Percentiles rank a stretch among this genome's conserved stretches.
phyloP scores from a whole-genome alignment of 2,888 invertebrate species.

The Orgyia antiqua region DNA sequence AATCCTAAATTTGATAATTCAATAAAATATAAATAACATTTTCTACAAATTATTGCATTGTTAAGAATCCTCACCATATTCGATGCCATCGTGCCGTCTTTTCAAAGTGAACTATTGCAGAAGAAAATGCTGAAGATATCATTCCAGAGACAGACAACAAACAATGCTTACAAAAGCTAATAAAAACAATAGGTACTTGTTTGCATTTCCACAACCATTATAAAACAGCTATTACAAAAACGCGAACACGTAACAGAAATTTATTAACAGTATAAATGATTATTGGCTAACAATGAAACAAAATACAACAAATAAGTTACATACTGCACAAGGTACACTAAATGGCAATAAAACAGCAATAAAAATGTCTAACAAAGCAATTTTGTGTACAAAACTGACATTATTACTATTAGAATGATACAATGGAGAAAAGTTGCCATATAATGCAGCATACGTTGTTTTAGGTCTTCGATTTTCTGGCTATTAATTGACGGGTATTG shows the following conservation, averaged over 20 bases:
- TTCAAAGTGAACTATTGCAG: no score
- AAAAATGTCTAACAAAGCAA: conserved; percentile 18
- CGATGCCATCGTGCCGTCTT: no score
- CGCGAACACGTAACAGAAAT: neutral
- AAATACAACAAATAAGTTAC: conserved; percentile 3
- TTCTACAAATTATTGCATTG: no score
- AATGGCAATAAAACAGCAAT: conserved; percentile 17
- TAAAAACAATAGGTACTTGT: no score
- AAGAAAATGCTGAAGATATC: no score
- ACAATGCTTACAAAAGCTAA: no score
- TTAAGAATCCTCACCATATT: no score
- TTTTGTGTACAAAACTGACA: conserved; percentile 12
- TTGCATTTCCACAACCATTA: no score
- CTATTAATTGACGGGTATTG: no score
- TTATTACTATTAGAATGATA: conserved; percentile 12
- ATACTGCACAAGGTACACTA: conserved; percentile 10
- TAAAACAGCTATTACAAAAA: neutral
- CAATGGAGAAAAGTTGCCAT: conserved; percentile 20
- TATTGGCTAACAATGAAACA: neutral
- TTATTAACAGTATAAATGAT: neutral
- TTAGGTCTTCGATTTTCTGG: conserved; percentile 9
- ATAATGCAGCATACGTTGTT: conserved; percentile 9
- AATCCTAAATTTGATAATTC: no score
- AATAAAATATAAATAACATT: no score
- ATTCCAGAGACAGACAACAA: no score